These are phyloP conservation scores for Glyphotaelius pellucidus DNA, from an alignment of 2,888 invertebrate genomes.

Conservation along the genomic window DNA sequence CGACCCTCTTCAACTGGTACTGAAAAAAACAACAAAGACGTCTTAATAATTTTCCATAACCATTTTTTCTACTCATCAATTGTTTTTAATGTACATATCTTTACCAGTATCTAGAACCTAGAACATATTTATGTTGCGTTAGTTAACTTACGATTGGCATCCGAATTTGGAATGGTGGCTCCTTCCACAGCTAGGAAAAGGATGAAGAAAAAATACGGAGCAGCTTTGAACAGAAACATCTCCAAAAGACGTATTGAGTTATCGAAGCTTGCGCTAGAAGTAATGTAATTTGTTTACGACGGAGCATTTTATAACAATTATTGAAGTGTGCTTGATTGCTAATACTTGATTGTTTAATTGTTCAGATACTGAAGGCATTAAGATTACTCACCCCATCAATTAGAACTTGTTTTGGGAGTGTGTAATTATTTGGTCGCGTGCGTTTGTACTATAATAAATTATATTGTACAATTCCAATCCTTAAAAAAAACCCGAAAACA, in stretches of 20 bases:
- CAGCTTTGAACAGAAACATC: not conserved
- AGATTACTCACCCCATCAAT: not conserved
- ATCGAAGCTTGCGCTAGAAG: not conserved
- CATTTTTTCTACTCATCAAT: no score
- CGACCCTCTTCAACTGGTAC: not conserved
- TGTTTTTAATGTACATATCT: no score
- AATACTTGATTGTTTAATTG: not conserved
- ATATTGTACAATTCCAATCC: no score
- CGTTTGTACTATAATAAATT: not conserved
- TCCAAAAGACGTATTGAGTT: not conserved
- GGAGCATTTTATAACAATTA: not conserved
- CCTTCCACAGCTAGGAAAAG: not conserved
- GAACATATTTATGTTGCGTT: no score
- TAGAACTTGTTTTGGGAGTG: not conserved
- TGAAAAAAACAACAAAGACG: not conserved
- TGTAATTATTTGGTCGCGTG: not conserved
- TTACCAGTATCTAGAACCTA: no score
- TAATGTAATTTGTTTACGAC: not conserved
- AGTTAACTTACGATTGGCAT: not conserved
- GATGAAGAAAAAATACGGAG: constrained; percentile 5
- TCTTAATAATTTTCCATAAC: not conserved
- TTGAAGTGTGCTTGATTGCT: no score
- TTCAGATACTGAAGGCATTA: not conserved
- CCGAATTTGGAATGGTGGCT: not conserved
- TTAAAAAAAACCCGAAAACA: no score